phyloP scores from a whole-genome alignment of 2,797 vertebrate species.

The Diglossa cyanea region DNA sequence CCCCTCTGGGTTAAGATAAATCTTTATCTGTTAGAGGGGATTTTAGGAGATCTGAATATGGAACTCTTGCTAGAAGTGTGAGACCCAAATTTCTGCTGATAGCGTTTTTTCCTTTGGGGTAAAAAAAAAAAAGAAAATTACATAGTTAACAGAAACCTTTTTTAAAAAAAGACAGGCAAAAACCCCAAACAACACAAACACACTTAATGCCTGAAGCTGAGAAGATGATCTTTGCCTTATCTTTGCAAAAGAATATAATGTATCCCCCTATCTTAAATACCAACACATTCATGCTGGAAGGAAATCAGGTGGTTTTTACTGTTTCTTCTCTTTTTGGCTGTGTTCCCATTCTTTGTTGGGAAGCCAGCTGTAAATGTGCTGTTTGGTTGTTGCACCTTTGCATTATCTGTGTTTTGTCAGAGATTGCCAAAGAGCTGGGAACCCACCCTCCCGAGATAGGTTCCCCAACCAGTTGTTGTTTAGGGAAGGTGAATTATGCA shows the following conservation, averaged over 20 bases:
- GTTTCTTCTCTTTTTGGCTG: not conserved
- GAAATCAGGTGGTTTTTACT: not conserved
- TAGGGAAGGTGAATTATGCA: not conserved
- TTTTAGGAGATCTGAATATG: not conserved
- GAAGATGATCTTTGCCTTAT: not conserved
- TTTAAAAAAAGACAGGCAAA: not conserved
- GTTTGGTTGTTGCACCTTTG: not conserved
- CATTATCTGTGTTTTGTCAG: not conserved
- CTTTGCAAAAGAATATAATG: not conserved
- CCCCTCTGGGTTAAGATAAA: not conserved
- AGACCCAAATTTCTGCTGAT: not conserved
- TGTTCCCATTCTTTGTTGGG: not conserved
- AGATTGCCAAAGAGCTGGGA: not conserved
- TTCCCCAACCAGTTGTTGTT: not conserved
- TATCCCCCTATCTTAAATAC: not conserved
- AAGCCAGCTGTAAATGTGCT: not conserved
- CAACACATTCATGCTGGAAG: not conserved
- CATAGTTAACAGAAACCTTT: not conserved
- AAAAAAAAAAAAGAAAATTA: not conserved
- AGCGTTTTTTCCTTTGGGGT: not conserved
- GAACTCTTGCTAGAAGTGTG: not conserved
- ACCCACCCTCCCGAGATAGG: not conserved
- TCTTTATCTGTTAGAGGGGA: not conserved
- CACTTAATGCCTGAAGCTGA: accelerated
- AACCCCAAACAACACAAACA: not conserved